Base-by-base conservation (phyloP, 2,888 invertebrate genomes). In the Harpalus rufipes region DNA sequence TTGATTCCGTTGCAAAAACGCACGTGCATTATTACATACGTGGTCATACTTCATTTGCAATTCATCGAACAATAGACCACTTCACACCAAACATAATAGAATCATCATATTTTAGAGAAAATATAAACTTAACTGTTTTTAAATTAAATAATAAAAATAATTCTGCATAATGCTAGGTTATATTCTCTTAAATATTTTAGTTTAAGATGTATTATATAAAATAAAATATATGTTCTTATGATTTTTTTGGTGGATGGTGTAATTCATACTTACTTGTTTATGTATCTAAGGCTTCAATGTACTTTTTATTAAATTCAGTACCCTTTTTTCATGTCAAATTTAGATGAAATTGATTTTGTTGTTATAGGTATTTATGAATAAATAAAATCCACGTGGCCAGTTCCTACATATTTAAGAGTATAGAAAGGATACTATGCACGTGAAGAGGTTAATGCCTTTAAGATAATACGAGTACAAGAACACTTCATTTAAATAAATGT, bases 1-100 rank as follows among this genome's bases (percentile, higher is more conserved):
- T 81, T 76, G 61, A 18, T 39, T 76, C 74, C 44, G 63, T 83
- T 83, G 83, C 83, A 76, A 83, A 76, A 83, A 56, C 58, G 83
- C 74, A 74, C 76, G 74, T 83, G 83, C 83, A 83, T 61, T 83
- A 74, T 74, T 44, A 74, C 44, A 74, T 74, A 16, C 72, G 76
- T 76, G 78, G 58, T 78, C 59, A 83, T 74, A 74, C 41, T 8
- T 68, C 72, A 74, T 74, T 74, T 74, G 51, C 72, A 74, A 82
- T 82, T 82, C 82, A 82, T 82, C 16, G 39, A 32, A 14, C 12
- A 6, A 25, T 65, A 74, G 72, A 74, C 18, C 44, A 41, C 41
- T 74, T 74, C 18, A 74, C 72, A 44, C 44, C 18, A 21, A 10
- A 72, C 16, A 5, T 10, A 14, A 74, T 41, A 16, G 1, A 1